Conservation (phyloP, 2,113 vertebrate species). For the Globicephala melas region DNA sequence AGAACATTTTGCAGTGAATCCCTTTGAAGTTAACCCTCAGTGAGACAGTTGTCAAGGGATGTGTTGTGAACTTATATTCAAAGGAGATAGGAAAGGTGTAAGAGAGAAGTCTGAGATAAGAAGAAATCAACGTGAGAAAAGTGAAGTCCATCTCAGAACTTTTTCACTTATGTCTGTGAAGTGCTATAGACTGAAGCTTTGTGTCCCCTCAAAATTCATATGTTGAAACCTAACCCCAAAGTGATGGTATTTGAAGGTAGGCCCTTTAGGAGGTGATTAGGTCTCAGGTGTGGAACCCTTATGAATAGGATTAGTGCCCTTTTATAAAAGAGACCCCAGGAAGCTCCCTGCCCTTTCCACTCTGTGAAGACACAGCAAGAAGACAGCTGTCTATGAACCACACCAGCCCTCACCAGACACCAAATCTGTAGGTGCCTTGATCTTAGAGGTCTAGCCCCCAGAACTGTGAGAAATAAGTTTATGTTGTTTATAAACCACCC, state of each 20-base stretch:
- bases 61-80: too few species aligned
- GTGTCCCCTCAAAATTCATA: background rate
- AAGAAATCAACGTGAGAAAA: background rate
- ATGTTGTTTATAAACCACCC: background rate
- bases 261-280: background rate
- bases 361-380: background rate
- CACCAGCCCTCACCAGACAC: background rate
- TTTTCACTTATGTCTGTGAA: background rate
- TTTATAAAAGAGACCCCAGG: background rate
- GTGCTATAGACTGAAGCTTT: too few species aligned
- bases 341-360: background rate
- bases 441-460: background rate
- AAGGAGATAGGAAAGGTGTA: background rate
- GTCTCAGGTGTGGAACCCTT: background rate
- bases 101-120: background rate
- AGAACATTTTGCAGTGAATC: background rate
- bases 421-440: background rate
- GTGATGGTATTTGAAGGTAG: background rate
- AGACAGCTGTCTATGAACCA: accelerated
- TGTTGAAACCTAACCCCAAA: background rate
- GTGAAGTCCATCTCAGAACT: background rate
- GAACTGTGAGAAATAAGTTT: background rate
- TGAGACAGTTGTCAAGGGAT: background rate
- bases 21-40: background rate
- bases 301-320: background rate